Conservation (phyloP, 2,113 vertebrate genomes). For the Chauna torquata region DNA sequence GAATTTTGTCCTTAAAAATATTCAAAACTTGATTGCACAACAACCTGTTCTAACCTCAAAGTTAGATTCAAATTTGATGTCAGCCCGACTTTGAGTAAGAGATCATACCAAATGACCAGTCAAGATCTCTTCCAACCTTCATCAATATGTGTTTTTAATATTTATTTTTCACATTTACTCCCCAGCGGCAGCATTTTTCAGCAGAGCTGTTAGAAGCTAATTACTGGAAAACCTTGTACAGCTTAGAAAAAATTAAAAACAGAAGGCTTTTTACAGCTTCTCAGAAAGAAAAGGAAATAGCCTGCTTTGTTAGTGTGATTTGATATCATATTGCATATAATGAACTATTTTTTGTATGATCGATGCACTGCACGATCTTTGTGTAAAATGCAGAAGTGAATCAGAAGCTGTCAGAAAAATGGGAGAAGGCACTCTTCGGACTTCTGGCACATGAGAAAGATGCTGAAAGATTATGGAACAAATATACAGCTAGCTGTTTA, state of each 20-base stretch:
- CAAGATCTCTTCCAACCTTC: not conserved
- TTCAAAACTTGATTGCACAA: not conserved
- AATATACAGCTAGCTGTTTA: not conserved
- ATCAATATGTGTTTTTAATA: not conserved
- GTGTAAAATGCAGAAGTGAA: not conserved
- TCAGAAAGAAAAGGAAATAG: not conserved
- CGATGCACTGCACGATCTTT: not conserved
- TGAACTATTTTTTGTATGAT: not conserved
- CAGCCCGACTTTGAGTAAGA: not conserved
- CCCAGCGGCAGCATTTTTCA: not conserved
- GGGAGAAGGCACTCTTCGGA: not conserved
- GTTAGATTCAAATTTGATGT: not conserved
- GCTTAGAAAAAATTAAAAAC: not conserved
- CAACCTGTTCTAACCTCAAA: not conserved
- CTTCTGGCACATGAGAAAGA: not conserved
- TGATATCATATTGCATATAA: not conserved
- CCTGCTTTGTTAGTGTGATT: not conserved
- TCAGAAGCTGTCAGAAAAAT: not conserved
- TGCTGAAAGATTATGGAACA: not conserved
- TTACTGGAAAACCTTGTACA: not conserved
- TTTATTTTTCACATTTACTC: not conserved
- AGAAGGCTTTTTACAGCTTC: not conserved
- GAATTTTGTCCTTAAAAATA: not conserved
- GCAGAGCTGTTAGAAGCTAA: not conserved
- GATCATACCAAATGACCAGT: not conserved